Percentiles rank a stretch among this genome's conserved stretches.
Conservation (phyloP, 2,888 invertebrate species). For the Hofmannophila pseudospretella region DNA sequence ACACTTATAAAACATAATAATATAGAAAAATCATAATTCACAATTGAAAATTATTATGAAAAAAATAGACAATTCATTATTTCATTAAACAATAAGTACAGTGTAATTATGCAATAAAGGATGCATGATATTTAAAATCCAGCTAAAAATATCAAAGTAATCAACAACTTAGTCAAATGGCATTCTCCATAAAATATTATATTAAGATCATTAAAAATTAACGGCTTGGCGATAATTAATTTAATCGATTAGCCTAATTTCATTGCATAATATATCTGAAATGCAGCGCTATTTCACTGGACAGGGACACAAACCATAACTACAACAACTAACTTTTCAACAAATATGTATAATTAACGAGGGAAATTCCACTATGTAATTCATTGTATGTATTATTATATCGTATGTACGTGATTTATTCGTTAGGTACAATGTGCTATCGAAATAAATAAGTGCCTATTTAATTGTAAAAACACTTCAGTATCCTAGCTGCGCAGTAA, state of each 20-base stretch:
- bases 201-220: slow-evolving; percentile 27
- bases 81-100: slow-evolving; percentile 65
- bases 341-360: slow-evolving; percentile 11
- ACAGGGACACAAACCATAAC: slow-evolving; percentile 22
- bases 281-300: slow-evolving; percentile 23
- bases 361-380: slow-evolving; percentile 5
- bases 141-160: slow-evolving; percentile 42
- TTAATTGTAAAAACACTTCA: slow-evolving; percentile 1
- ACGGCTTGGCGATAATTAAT: slow-evolving; percentile 28
- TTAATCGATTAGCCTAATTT: slow-evolving; percentile 27
- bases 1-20: slow-evolving; percentile 64
- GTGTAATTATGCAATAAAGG: slow-evolving; percentile 47
- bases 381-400: slow-evolving; percentile 7
- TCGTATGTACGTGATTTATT: slow-evolving; percentile 9
- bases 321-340: slow-evolving; percentile 12
- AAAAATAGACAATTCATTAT: slow-evolving; percentile 62
- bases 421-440: slow-evolving; percentile 9
- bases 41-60: slow-evolving; percentile 57
- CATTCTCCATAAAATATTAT: slow-evolving; percentile 31
- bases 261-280: slow-evolving; percentile 17
- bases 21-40: slow-evolving; percentile 46
- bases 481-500: slow-evolving; percentile 14
- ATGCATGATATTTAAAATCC: slow-evolving; percentile 43
- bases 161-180: slow-evolving; percentile 45
- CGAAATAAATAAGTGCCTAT: slow-evolving; percentile 9